These are phyloP conservation scores for Ciconia maguari DNA, from an alignment of 2,113 vertebrate species.

Conservation along the genomic window DNA sequence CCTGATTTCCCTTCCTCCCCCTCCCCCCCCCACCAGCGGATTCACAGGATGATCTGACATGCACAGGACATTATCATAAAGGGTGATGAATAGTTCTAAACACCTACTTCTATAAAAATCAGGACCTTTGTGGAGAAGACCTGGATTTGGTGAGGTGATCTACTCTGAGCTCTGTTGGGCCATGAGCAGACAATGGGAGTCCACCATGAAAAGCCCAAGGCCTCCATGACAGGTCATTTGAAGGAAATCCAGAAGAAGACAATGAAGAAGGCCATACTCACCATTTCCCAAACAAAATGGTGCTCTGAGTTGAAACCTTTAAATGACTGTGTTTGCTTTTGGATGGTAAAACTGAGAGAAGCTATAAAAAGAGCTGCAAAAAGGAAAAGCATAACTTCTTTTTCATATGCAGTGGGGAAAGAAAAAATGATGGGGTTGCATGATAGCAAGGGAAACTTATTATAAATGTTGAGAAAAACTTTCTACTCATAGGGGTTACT, in stretches of 20 bases:
- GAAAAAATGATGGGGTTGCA: neutral
- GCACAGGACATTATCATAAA: neutral
- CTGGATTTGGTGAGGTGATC: neutral
- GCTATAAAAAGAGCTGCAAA: neutral
- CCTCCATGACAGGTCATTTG: neutral
- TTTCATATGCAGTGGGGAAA: neutral
- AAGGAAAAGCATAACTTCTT: neutral
- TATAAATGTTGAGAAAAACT: neutral
- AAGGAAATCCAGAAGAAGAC: neutral
- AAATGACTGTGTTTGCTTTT: neutral
- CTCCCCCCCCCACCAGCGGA: rapidly evolving
- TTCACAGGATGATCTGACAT: neutral
- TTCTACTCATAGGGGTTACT: neutral
- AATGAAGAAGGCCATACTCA: neutral
- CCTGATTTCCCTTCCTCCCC: neutral
- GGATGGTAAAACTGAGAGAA: neutral
- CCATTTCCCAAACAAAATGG: neutral
- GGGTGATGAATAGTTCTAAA: neutral
- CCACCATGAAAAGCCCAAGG: neutral
- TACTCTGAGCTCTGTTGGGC: neutral
- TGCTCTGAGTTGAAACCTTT: neutral
- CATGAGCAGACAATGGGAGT: neutral
- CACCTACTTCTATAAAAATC: neutral
- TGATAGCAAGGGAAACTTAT: neutral
- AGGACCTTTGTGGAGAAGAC: neutral